Percentiles rank a stretch among this genome's conserved stretches.
Conservation (phyloP, 1,140 invertebrate species). For the Tribolium castaneum region DNA sequence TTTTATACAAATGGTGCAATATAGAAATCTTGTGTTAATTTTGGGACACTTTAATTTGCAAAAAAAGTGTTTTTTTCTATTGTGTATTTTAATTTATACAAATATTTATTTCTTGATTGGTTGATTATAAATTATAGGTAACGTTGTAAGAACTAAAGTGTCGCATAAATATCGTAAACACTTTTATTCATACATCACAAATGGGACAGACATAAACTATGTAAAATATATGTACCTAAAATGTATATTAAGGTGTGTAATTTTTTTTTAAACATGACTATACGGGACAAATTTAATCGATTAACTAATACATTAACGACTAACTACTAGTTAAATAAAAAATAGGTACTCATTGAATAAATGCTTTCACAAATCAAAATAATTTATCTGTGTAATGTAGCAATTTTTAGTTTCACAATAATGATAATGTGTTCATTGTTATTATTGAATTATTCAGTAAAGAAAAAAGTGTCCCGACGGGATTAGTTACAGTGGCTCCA, state of each 20-base stretch:
- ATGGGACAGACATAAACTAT: background rate
- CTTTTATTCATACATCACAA: background rate
- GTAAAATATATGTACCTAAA: background rate
- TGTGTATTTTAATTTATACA: too few relatives aligned
- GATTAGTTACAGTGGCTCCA: too few relatives aligned
- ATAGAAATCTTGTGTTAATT: too few relatives aligned
- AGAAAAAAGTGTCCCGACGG: too few relatives aligned
- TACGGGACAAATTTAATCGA: background rate
- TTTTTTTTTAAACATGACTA: background rate
- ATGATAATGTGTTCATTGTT: background rate
- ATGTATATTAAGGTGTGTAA: background rate
- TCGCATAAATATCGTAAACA: background rate
- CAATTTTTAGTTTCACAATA: background rate
- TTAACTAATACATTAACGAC: background rate
- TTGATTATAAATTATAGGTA: too few relatives aligned
- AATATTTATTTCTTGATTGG: too few relatives aligned
- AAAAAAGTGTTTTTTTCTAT: background rate
- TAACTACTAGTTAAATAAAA: background rate
- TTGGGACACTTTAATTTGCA: background rate
- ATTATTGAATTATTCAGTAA: too few relatives aligned
- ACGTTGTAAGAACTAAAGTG: too few relatives aligned
- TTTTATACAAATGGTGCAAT: too few relatives aligned
- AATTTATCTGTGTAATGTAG: background rate
- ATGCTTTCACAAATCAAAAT: background rate
- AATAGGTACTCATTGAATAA: background rate